Percentiles rank a stretch among this genome's conserved stretches.
Evolutionary conservation across 2,888 invertebrate species (phyloP).

Genomic region (Andrena marginata): DNA sequence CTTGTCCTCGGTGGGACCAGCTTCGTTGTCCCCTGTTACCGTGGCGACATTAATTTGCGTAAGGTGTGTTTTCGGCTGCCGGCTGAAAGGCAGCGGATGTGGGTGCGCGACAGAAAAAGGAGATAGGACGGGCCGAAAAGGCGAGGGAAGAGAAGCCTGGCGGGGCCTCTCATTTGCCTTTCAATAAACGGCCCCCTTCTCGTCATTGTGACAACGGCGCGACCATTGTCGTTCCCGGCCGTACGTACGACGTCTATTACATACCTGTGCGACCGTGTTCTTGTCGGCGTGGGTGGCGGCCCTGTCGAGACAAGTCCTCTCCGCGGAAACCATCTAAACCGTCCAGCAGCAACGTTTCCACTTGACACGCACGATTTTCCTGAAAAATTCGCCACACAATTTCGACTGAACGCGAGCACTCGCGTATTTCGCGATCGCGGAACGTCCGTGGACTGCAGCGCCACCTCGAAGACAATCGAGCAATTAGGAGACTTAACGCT

Average conservation of each 20-base stretch:
- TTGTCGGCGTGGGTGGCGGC: slow-evolving; percentile 73
- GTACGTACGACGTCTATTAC: slow-evolving; percentile 64
- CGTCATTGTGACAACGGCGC: slow-evolving; percentile 70
- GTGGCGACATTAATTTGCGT: slow-evolving; percentile 77
- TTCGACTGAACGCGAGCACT: not conserved
- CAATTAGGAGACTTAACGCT: no score
- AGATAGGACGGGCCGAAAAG: slow-evolving; percentile 61
- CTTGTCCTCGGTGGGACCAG: slow-evolving; percentile 56
- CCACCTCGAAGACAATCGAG: no score
- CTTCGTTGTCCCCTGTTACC: slow-evolving; percentile 68
- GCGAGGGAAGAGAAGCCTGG: slow-evolving; percentile 53
- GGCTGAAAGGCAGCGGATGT: slow-evolving; percentile 76
- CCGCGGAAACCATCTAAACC: slow-evolving; percentile 24
- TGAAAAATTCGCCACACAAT: not conserved
- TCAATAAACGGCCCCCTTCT: slow-evolving; percentile 73
- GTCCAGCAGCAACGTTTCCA: slow-evolving; percentile 27
- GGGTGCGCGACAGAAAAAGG: slow-evolving; percentile 74
- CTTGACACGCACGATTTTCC: slow-evolving; percentile 21
- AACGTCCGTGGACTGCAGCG: not conserved
- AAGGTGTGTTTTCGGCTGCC: slow-evolving; percentile 78
- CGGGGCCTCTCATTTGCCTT: slow-evolving; percentile 75
- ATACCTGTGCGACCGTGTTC: slow-evolving; percentile 61
- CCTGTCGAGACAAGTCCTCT: slow-evolving; percentile 35
- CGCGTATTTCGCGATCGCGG: not conserved
- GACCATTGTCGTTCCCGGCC: slow-evolving; percentile 69